A percentile compares a stretch with the other conserved stretches of the same genome.
phyloP scores from a whole-genome alignment of 2,113 vertebrate genomes.

The Antechinus stuartii region DNA sequence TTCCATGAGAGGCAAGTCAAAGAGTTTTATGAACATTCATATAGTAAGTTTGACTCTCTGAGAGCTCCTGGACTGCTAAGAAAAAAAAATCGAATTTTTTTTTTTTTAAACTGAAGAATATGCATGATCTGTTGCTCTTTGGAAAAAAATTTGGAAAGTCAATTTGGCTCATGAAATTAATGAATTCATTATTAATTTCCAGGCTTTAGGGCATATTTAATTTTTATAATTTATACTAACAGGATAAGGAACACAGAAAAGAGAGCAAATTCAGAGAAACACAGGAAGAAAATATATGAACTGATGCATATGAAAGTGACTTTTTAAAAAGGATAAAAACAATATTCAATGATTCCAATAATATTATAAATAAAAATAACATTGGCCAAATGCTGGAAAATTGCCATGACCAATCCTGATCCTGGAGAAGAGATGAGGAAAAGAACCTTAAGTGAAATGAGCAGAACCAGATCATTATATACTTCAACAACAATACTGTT shows the following conservation, averaged over 20 bases:
- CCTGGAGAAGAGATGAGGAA: neutral
- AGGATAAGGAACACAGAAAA: neutral
- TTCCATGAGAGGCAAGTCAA: constrained; percentile 15
- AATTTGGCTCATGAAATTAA: constrained; percentile 43
- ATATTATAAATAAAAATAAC: neutral
- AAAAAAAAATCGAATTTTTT: constrained; percentile 21
- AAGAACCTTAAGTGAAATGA: neutral
- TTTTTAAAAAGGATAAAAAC: neutral
- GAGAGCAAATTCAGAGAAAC: neutral
- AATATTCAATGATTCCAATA: neutral
- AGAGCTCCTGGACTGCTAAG: constrained; percentile 40
- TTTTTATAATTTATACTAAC: constrained; percentile 43
- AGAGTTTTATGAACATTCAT: constrained; percentile 44
- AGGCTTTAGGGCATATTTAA: constrained; percentile 27
- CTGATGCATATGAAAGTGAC: neutral
- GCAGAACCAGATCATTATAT: too few species aligned
- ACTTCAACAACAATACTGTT: too few species aligned
- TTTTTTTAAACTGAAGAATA: constrained; percentile 19
- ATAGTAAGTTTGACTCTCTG: constrained; percentile 46
- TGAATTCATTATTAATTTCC: constrained; percentile 35
- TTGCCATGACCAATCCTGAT: neutral
- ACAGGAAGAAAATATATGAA: neutral
- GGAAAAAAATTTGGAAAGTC: neutral
- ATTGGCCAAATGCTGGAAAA: neutral
- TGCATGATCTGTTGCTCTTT: constrained; percentile 35